phyloP scores from a whole-genome alignment of 2,797 vertebrate genomes.

The Mionectes olivaceus region DNA sequence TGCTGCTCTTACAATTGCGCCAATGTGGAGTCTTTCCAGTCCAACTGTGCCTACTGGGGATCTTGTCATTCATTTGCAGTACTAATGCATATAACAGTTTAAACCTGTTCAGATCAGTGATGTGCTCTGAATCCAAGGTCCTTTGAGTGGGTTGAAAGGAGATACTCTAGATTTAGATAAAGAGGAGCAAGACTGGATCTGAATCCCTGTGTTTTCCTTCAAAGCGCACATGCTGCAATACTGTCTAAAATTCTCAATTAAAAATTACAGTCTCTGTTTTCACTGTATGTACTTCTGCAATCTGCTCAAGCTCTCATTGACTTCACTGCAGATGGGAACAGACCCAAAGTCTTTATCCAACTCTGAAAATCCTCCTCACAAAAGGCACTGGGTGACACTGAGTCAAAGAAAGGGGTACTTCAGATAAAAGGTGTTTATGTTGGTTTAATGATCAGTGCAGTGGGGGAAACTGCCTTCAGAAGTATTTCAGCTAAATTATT shows the following conservation, averaged over 20 bases:
- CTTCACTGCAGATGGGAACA: not conserved
- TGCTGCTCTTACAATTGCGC: not conserved
- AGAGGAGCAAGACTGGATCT: not conserved
- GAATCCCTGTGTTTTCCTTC: not conserved
- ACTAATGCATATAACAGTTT: not conserved
- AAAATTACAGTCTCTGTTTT: not conserved
- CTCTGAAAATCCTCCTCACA: not conserved
- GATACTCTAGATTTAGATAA: not conserved
- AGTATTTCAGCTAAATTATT: not conserved
- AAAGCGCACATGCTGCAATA: fast-evolving
- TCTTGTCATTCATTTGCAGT: not conserved
- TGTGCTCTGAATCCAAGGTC: not conserved
- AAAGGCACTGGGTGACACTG: not conserved
- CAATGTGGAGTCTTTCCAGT: not conserved
- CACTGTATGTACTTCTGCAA: not conserved
- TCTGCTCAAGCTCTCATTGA: not conserved
- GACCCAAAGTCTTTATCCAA: not conserved
- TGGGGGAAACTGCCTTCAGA: not conserved
- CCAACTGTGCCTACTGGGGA: not conserved
- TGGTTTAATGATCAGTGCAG: not conserved
- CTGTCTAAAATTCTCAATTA: not conserved
- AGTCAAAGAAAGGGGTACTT: not conserved
- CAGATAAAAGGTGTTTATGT: not conserved
- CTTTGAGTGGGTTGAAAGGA: not conserved
- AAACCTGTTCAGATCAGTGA: not conserved